Conservation (phyloP, 92 coral and sea anemone genomes). For the Epizoanthus ramosus region DNA sequence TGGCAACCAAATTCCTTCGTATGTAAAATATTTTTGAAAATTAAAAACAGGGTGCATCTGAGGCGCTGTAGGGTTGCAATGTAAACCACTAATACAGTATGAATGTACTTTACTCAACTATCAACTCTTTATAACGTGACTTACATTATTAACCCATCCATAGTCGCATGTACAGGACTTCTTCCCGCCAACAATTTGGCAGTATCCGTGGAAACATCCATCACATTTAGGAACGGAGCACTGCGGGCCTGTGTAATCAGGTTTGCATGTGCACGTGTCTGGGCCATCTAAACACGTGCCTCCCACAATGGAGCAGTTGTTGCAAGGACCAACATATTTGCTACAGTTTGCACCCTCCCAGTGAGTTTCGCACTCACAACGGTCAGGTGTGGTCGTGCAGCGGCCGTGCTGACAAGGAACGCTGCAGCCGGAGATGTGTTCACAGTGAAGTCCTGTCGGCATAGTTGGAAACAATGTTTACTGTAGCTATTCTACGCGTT, state of each 20-base stretch:
- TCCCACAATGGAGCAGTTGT: constrained; percentile 78
- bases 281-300: constrained; percentile 86
- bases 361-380: constrained; percentile 73
- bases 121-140: not conserved
- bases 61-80: too few species aligned
- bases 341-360: constrained; percentile 76
- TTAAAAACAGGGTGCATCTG: too few species aligned
- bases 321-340: constrained; percentile 67
- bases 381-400: constrained; percentile 62
- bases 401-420: constrained; percentile 85
- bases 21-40: too few species aligned
- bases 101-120: too few species aligned
- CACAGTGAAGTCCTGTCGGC: constrained; percentile 71
- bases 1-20: too few species aligned
- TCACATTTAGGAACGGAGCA: constrained; percentile 77
- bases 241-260: constrained; percentile 87
- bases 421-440: constrained; percentile 75
- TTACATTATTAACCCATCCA: constrained; percentile 59
- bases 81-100: too few species aligned
- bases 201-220: constrained; percentile 81
- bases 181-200: constrained; percentile 32
- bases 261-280: constrained; percentile 84
- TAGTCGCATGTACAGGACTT: constrained; percentile 78
- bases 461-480: not conserved
- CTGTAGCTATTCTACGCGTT: too few species aligned